Evolutionary conservation across 2,113 vertebrate genomes (phyloP).

Genomic region (Dasyornis broadbenti): DNA sequence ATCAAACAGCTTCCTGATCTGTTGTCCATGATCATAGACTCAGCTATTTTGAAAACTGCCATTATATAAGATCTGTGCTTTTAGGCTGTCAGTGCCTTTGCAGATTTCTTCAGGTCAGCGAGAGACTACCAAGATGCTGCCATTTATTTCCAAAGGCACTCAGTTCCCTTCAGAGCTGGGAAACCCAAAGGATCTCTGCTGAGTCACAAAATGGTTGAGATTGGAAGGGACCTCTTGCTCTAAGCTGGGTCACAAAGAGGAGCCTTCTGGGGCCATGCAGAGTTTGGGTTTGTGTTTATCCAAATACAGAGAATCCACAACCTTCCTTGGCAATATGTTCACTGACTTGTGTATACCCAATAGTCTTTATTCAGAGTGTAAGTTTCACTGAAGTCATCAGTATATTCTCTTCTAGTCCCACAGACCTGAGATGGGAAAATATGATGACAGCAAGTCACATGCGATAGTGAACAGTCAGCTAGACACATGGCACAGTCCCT

Average conservation of each 20-base stretch:
- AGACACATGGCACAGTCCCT: not conserved
- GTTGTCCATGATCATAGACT: accelerated
- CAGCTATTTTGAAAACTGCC: not conserved
- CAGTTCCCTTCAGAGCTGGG: not conserved
- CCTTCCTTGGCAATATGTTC: not conserved
- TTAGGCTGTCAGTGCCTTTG: not conserved
- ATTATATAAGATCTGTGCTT: accelerated
- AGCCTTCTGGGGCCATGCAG: not conserved
- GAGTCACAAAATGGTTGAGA: not conserved
- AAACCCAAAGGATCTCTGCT: not conserved
- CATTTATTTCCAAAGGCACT: not conserved
- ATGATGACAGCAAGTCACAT: not conserved
- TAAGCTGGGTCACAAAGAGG: not conserved
- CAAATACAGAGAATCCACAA: not conserved
- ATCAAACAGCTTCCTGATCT: not conserved
- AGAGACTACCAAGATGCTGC: not conserved
- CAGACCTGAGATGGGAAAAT: accelerated
- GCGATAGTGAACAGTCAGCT: not conserved
- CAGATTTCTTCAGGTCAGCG: not conserved
- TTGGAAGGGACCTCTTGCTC: not conserved
- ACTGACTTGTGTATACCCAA: not conserved
- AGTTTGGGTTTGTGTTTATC: not conserved
- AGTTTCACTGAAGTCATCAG: not conserved
- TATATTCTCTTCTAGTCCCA: not conserved
- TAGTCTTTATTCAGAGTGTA: not conserved